A percentile compares a stretch with the other conserved stretches of the same genome.
phyloP scores from a whole-genome alignment of 2,888 invertebrate genomes.

The Acanthopleura granulata region DNA sequence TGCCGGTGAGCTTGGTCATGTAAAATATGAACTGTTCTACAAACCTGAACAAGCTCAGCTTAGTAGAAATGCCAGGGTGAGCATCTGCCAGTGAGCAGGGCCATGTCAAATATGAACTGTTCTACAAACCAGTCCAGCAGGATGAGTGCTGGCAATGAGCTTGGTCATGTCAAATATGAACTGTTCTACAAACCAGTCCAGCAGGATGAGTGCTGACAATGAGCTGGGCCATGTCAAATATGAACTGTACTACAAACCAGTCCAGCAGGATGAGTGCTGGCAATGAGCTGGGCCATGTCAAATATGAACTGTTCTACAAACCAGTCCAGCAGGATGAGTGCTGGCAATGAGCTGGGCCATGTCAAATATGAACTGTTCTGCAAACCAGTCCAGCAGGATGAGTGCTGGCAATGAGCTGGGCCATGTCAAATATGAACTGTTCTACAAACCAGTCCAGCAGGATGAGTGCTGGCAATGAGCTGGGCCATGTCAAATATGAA shows the following conservation, averaged over 20 bases:
- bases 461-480: conserved; percentile 43
- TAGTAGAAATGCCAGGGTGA: conserved; percentile 77
- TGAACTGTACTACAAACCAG: conserved; percentile 74
- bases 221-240: no score
- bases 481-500: conserved; percentile 74
- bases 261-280: conserved; percentile 68
- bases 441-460: conserved; percentile 77
- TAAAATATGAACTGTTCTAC: conserved; percentile 78
- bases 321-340: conserved; percentile 74
- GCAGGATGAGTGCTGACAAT: conserved; percentile 49
- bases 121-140: conserved; percentile 77
- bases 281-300: conserved; percentile 70
- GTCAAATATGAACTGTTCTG: conserved; percentile 68
- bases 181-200: conserved; percentile 79
- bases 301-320: conserved; percentile 78
- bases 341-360: no score
- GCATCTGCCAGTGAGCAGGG: conserved; percentile 34
- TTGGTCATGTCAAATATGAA: conserved; percentile 74
- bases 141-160: conserved; percentile 76
- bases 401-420: conserved; percentile 72
- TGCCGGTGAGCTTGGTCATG: conserved; percentile 42
- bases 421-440: conserved; percentile 76
- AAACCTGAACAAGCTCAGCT: conserved; percentile 79
- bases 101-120: conserved; percentile 76
- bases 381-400: conserved; percentile 78